Evolutionary conservation across 92 coral and sea anemone species (phyloP).

Genomic region (Heteractis magnifica): DNA sequence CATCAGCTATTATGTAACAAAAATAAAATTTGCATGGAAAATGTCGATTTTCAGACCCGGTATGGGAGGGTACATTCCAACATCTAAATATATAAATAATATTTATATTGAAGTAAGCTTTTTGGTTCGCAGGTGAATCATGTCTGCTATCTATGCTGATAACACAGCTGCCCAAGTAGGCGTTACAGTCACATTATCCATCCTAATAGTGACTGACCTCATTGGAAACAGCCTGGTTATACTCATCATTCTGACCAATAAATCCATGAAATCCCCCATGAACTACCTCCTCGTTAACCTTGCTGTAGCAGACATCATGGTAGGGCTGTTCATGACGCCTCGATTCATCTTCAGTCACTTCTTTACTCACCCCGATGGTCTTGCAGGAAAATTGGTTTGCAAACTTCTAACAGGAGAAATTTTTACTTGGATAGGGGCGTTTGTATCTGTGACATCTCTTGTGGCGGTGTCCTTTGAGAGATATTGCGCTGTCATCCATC

Average conservation of each 20-base stretch:
- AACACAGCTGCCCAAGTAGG: conserved; percentile 27
- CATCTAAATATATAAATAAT: no score
- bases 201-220: conserved; percentile 20
- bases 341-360: conserved; percentile 44
- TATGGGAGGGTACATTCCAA: no score
- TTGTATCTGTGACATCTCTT: conserved; percentile 38
- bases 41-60: no score
- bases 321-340: conserved; percentile 49
- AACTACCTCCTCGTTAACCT: conserved; percentile 49
- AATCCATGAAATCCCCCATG: conserved; percentile 51
- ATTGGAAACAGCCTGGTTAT: conserved; percentile 29
- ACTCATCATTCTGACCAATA: conserved; percentile 8
- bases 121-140: background rate
- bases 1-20: no score
- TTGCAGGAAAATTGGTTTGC: conserved; percentile 36
- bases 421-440: conserved; percentile 49
- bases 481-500: conserved; percentile 52
- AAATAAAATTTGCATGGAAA: no score
- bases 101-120: background rate
- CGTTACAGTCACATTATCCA: conserved; percentile 10
- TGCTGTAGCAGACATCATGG: conserved; percentile 57
- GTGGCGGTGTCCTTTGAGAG: conserved; percentile 48
- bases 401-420: conserved; percentile 46
- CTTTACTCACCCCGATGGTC: conserved; percentile 55
- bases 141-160: conserved; percentile 17